Base-by-base conservation (phyloP, 2,888 invertebrate species). In the Synergus itoensis region DNA sequence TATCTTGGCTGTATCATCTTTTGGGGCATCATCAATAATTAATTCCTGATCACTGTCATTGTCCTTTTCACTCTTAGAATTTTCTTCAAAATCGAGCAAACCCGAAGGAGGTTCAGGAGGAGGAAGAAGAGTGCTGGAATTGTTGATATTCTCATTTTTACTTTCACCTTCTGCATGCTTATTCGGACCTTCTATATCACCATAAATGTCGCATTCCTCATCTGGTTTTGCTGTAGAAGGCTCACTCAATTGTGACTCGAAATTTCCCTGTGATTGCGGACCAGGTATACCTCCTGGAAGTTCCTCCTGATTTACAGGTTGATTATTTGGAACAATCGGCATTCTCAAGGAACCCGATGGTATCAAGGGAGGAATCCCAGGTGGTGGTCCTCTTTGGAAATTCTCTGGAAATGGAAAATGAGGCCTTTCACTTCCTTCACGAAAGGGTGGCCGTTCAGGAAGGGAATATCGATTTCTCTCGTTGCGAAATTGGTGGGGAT, bases 121-220 rank as follows among this genome's bases (percentile, higher is more conserved):
- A 3, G 93, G 93, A 28, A 91, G 85, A 14, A 93, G 84, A 5
- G 82, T 84, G 7, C 87, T 87, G 80, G 88, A 82, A 73, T 16
- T 73, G 18, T 73, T 73, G 1, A 36, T n/a, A 48, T 81, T 86
- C 64, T 82, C 78, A n/a, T 63, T 36, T 11, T 69, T 40, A 40
- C 14, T 85, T 69, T 84, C 92, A 21, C 67, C 12, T 5, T 53
- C 16, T 36, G 53, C 4, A 40, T n/a, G 78, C 5, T 84, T 84
- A 21, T 77, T 82, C 4, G 88, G 86, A 1, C 93, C 93, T 88
- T 95, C 95, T 65, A 95, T 94, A 83, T 95, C 95, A 82, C 94
- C 94, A 86, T 95, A 95, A 84, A 95, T 94, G 85, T 95, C 95
- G 60, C 94, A 92, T 82, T 95, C 94, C 2, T 93, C 93, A 21